Base-by-base conservation (phyloP, 1,140 invertebrate species). In the Drosophila kepulauana region DNA sequence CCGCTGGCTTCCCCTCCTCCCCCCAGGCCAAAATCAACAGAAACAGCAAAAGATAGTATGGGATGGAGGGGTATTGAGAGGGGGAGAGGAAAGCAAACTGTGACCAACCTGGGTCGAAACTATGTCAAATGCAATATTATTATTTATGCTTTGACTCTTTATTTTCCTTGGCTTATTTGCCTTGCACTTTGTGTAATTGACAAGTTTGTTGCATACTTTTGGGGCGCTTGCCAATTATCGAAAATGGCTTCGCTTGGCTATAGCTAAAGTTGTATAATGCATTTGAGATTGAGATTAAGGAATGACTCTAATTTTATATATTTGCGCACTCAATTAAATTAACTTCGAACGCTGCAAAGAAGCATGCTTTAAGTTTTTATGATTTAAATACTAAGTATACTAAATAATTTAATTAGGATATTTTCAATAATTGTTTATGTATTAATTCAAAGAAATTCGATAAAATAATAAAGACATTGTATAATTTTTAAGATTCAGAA, bases 61-160 rank as follows among this genome's bases (percentile, higher is more conserved):
- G 20, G 20, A 25, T 25, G 20, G 20, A 4, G 20, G 20, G 20
- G 20, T n/a, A 15, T 11, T n/a, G 1, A 61, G 30, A 10, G 13
- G 2, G 41, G 13, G 43, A 16, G 15, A 8, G 20, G 48, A 5
- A 0, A 30, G 49, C 10, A 49, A 13, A 8, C 6, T 45, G 35
- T 48, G 41, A 45, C 48, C 59, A 62, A 59, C 65, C 56, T 61
- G 49, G 28, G 41, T 54, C 43, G 51, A 66, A 76, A 76, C 30
- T 76, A 69, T 76, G 74, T 76, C 74, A 76, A 76, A 76, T 76
- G 68, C 62, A 76, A 76, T 72, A 73, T 72, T 76, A 76, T 66
- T 75, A 70, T 70, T 75, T 75, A 70, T 75, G 72, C 66, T 64
- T 70, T 61, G 57, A 33, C 30, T 62, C 20, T 43, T 41, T 48